Conservation (phyloP, 2,113 vertebrate genomes). For the Apaloderma vittatum region DNA sequence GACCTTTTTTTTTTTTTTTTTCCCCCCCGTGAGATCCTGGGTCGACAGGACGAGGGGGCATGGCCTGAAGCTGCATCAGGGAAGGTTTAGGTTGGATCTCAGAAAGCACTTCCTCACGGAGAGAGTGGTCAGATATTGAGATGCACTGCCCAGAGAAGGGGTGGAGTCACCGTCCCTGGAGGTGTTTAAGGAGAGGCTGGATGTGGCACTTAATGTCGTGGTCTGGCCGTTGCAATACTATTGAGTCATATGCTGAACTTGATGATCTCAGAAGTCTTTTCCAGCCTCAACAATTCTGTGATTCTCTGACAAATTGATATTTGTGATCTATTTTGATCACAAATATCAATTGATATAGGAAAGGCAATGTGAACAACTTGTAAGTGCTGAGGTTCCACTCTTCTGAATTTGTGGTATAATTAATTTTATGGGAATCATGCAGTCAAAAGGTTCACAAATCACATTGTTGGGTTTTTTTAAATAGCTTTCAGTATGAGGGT, state of each 20-base stretch:
- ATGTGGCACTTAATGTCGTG: too few relatives aligned
- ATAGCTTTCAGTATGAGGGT: background rate
- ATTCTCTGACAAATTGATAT: background rate
- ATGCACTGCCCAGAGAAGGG: too few relatives aligned
- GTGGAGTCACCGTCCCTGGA: background rate
- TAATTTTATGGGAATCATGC: constrained; percentile 2
- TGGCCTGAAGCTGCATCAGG: too few relatives aligned
- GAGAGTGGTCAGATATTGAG: too few relatives aligned
- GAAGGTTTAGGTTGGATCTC: too few relatives aligned
- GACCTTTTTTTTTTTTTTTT: background rate
- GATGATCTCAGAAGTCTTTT: too few relatives aligned
- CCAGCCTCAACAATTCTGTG: too few relatives aligned
- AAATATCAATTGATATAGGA: background rate
- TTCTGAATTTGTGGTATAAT: background rate
- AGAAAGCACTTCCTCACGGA: too few relatives aligned
- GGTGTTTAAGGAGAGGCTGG: too few relatives aligned
- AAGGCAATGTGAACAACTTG: background rate
- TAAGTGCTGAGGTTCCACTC: background rate
- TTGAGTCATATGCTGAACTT: too few relatives aligned
- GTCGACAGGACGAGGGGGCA: background rate
- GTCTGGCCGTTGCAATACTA: too few relatives aligned
- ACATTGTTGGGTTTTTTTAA: background rate
- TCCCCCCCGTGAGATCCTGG: background rate
- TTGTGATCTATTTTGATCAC: background rate
- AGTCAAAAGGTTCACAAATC: constrained; percentile 20